Evolutionary conservation across 64 coral and sea anemone genomes (phyloP), one percentile per base, ranked within the genome.

Genomic region (Stichodactyla mertensii): DNA sequence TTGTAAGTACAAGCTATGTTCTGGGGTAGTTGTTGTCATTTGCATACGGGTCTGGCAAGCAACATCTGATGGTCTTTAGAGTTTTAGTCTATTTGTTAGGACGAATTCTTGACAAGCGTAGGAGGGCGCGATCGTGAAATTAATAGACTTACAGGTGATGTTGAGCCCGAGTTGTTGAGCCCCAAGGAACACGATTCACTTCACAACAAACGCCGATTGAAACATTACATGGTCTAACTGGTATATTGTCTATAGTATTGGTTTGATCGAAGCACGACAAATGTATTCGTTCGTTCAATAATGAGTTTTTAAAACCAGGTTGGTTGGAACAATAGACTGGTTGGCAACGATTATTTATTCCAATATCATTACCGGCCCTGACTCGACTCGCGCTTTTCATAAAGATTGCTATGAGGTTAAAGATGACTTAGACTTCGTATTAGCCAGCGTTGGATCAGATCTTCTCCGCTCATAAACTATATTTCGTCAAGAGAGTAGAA

Each of bases 281-380:
- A 52, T 28, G 10, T 82, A 89, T 86, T 82, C 77, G 86, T 89
- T 61, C 55, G 15, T 6, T 54, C 79, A 89, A 84, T 95, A 92
- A 91, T 69, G 86, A 52, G 84, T 84, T 82, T 89, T 71, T 88
- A 80, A 85, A 88, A 52, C 86, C 81, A 88, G 84, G 87, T 57
- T 79, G 83, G 55, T 19, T n/a, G 6, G 88, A 83, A 88, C 79
- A 60, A 85, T 55, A 71, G 89, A 52, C 27, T 45, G 36, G 69
- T 74, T 84, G 70, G 53, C 27, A 85, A 77, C 12, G 78, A 86
- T 78, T 86, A 85, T 87, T 79, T 78, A 87, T 27, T 77, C 67
- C 18, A 14, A 14, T 60, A 77, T 23, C 55, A 78, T 7, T 14
- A 16, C 55, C 57, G 64, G 70, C 70, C 78, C 18, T 54, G 55